phyloP scores from a whole-genome alignment of 92 coral and sea anemone species.

The Epizoanthus stellaris region DNA sequence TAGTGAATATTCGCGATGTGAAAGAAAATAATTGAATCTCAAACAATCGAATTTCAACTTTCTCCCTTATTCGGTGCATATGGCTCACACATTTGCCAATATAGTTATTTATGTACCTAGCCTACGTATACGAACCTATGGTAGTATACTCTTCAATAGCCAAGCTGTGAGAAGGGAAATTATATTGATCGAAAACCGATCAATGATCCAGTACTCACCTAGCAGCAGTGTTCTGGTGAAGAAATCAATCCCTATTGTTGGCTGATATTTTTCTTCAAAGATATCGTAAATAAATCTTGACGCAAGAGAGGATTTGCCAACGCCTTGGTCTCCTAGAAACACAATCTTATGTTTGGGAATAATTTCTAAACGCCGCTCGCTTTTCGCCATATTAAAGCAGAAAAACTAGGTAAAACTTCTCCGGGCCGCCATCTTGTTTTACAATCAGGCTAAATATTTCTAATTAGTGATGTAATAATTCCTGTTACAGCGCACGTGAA shows the following conservation, averaged over 20 bases:
- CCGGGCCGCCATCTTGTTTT: constrained; percentile 7
- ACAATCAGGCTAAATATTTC: background rate
- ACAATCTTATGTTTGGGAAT: constrained; percentile 80
- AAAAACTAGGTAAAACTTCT: background rate
- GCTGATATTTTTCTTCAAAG: constrained; percentile 85
- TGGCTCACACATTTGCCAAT: background rate
- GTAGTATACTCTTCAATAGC: background rate
- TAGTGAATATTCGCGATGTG: too few species aligned
- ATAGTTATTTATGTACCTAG: background rate
- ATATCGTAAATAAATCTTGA: constrained; percentile 83
- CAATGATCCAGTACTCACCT: constrained; percentile 58
- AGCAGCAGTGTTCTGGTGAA: constrained; percentile 81
- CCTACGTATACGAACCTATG: background rate
- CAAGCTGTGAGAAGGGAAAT: background rate
- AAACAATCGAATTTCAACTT: too few species aligned
- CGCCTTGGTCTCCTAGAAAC: constrained; percentile 95
- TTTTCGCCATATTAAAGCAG: constrained; percentile 16
- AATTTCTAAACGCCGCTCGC: background rate
- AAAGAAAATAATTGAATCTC: too few species aligned
- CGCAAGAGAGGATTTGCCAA: constrained; percentile 94
- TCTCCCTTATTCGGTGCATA: background rate
- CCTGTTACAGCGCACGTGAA: background rate
- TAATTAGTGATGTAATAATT: constrained; percentile 36
- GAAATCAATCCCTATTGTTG: constrained; percentile 96
- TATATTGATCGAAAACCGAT: too few species aligned